Evolutionary conservation across 2,113 vertebrate species (phyloP).

Genomic region (Formicarius rufipectus): DNA sequence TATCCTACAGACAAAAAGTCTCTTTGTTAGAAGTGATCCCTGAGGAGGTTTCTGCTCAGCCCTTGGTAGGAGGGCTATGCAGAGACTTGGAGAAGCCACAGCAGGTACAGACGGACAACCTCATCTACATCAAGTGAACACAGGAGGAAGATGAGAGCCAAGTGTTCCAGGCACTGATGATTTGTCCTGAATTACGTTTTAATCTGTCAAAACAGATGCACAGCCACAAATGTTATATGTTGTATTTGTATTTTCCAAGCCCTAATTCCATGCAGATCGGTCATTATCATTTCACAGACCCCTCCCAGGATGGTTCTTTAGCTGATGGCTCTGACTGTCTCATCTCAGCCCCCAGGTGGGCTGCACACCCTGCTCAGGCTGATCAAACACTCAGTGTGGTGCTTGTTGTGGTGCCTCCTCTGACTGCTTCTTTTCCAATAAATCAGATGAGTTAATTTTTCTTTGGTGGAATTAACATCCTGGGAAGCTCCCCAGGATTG

Average conservation of each 20-base stretch:
- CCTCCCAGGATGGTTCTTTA: background rate
- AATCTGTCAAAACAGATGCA: slow-evolving; percentile 62
- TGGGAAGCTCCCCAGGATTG: background rate
- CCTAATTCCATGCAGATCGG: slow-evolving; percentile 9
- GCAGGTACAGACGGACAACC: background rate
- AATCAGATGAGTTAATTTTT: background rate
- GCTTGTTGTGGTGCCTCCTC: background rate
- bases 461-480: background rate
- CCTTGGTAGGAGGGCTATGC: background rate
- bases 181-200: slow-evolving; percentile 51
- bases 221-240: slow-evolving; percentile 3
- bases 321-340: background rate
- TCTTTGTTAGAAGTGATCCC: background rate
- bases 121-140: background rate
- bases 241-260: slow-evolving; percentile 30
- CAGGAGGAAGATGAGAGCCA: background rate
- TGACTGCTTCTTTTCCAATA: background rate
- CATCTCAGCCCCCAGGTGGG: background rate
- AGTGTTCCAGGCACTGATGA: background rate
- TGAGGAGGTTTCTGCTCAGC: background rate
- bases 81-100: fast-evolving
- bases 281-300: background rate
- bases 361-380: background rate
- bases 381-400: background rate
- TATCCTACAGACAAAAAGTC: background rate